Percentiles rank a stretch among this genome's conserved stretches.
Conservation (phyloP, 1,140 invertebrate species). For the Eurosta solidaginis region DNA sequence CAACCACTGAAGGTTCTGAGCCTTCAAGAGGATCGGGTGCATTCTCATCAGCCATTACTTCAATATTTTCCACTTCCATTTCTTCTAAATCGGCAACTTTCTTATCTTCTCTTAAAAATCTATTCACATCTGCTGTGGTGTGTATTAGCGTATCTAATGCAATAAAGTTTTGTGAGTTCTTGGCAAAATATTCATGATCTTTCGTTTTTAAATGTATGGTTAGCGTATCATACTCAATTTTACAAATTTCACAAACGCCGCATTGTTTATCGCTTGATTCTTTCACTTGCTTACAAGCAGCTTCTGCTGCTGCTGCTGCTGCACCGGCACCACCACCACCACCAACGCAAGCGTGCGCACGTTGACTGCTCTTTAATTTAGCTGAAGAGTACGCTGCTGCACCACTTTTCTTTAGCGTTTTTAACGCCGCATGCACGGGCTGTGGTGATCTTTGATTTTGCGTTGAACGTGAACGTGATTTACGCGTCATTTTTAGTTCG, state of each 20-base stretch:
- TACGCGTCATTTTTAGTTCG: slow-evolving; percentile 36
- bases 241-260: slow-evolving; percentile 79
- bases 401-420: not conserved
- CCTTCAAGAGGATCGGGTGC: slow-evolving; percentile 32
- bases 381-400: not conserved
- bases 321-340: slow-evolving; percentile 35
- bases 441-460: slow-evolving; percentile 29
- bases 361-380: not conserved
- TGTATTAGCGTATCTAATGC: slow-evolving; percentile 71
- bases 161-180: slow-evolving; percentile 72
- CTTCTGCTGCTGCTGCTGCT: slow-evolving; percentile 37
- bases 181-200: slow-evolving; percentile 71
- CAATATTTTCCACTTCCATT: slow-evolving; percentile 52
- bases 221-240: slow-evolving; percentile 70
- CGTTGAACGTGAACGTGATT: slow-evolving; percentile 33
- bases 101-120: slow-evolving; percentile 43
- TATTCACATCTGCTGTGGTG: slow-evolving; percentile 46
- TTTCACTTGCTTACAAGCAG: slow-evolving; percentile 36
- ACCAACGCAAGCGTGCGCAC: slow-evolving; percentile 37
- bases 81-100: slow-evolving; percentile 39
- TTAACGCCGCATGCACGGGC: not conserved
- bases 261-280: slow-evolving; percentile 60
- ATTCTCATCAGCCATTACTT: not conserved
- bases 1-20: not conserved
- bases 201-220: slow-evolving; percentile 72